Base-by-base conservation (phyloP, 2,113 vertebrate genomes). In the Hyaena hyaena region DNA sequence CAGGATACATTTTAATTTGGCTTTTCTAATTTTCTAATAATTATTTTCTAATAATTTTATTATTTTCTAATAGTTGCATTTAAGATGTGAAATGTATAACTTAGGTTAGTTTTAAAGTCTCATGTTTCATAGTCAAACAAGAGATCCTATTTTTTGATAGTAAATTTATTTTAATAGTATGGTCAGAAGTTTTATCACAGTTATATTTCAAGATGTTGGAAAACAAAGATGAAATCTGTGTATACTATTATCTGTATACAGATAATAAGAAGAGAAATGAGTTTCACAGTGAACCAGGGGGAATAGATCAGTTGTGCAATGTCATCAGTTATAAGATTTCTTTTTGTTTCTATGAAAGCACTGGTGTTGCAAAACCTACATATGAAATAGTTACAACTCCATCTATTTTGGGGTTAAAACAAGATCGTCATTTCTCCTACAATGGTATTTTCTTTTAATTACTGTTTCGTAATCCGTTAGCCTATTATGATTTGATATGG, bases 41-140 rank as follows among this genome's bases (percentile, higher is more conserved):
- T 65, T 88, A 58, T 95, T 88, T 97, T 96, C 33, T 95, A 80
- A 71, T 35, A 33, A 88, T 23, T 90, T 61, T 61, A 16, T 65
- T 84, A 66, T 95, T 88, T 97, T 96, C 33, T 95, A 69, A 65
- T 35, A 33, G 84, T 23, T 90, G 50, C 17, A 88, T 48, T 33
- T 88, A 63, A 93, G 58, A 21, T 50, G 10, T 26, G 26, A n/a
- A 83, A 1, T 80, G 33, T 55, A 9, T 39, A 65, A 65, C 14
- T 24, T 43, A 9, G 63, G 26, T 24, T 68, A 80, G 31, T 61
- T 95, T 82, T 35, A 69, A 90, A 68, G 10, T 79, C 73, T 79
- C 48, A n/a, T 68, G 43, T 50, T 48, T 80, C 74, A n/a, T 16
- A 87, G 63, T n/a, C 87, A 92, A 94, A 90, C 2, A 71, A 61